Conservation (phyloP, 2,113 vertebrate genomes). For the Tiliqua scincoides region DNA sequence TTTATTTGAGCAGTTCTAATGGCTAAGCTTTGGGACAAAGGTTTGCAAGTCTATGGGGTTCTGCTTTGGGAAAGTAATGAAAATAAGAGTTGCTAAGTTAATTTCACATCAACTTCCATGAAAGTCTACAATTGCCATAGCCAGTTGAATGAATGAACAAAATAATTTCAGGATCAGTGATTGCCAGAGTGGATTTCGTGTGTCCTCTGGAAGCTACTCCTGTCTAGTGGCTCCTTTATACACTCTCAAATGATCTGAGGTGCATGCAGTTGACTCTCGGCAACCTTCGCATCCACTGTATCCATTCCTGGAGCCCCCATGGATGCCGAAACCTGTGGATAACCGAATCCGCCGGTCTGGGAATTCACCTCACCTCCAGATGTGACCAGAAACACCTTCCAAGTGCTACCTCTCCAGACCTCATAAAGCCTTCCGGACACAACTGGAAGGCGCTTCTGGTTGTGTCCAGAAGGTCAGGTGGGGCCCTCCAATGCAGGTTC, state of each 20-base stretch:
- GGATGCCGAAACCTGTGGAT: too few relatives aligned
- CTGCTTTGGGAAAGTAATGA: neutral
- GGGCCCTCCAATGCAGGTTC: too few relatives aligned
- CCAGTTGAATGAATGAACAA: neutral
- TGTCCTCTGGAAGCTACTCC: neutral
- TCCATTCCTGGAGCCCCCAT: too few relatives aligned
- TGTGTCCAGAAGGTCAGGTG: too few relatives aligned
- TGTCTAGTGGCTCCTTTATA: neutral
- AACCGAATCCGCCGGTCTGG: too few relatives aligned
- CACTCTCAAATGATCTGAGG: neutral
- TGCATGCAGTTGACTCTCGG: too few relatives aligned
- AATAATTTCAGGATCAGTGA: neutral
- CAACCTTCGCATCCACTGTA: too few relatives aligned
- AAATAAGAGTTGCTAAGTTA: neutral
- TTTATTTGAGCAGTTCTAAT: neutral
- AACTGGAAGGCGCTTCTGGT: too few relatives aligned
- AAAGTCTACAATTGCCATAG: neutral
- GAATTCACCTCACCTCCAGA: too few relatives aligned
- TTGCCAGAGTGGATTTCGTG: neutral
- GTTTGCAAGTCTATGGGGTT: neutral
- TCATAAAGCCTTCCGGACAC: too few relatives aligned
- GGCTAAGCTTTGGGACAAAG: constrained; percentile 3
- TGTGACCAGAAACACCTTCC: too few relatives aligned
- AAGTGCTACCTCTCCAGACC: too few relatives aligned
- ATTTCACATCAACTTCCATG: neutral